A percentile compares a stretch with the other conserved stretches of the same genome.
Evolutionary conservation across 2,113 vertebrate genomes (phyloP).

Genomic region (Mirza zaza): DNA sequence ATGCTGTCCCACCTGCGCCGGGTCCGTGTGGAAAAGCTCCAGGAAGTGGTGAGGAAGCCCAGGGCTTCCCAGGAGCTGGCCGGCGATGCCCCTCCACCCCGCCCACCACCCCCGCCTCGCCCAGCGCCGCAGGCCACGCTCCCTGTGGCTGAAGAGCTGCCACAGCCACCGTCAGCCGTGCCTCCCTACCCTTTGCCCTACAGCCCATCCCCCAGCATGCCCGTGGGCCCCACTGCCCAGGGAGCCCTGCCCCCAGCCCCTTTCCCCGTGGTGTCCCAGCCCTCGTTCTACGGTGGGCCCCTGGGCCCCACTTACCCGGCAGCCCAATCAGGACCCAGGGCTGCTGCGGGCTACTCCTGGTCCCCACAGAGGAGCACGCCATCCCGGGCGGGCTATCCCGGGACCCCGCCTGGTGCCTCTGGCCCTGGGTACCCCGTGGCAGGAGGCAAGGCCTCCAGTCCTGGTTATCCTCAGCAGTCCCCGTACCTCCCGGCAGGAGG

Average conservation of each 20-base stretch:
- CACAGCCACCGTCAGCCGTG: slow-evolving; percentile 53
- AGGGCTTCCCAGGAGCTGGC: slow-evolving; percentile 40
- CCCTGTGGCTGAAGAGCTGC: neutral
- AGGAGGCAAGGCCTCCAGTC: slow-evolving; percentile 52
- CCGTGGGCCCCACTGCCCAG: slow-evolving; percentile 61
- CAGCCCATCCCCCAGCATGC: slow-evolving; percentile 73
- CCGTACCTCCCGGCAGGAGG: slow-evolving; percentile 63
- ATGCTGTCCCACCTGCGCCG: slow-evolving; percentile 91
- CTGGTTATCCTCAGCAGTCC: slow-evolving; percentile 71
- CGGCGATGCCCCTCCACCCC: neutral
- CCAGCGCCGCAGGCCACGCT: slow-evolving; percentile 34
- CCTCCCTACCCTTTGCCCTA: slow-evolving; percentile 83
- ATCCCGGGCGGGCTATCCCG: slow-evolving; percentile 52
- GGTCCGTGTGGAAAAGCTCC: slow-evolving; percentile 94
- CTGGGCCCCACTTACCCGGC: slow-evolving; percentile 29
- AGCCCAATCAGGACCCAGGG: neutral
- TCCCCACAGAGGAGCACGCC: slow-evolving; percentile 78
- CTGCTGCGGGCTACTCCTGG: slow-evolving; percentile 65
- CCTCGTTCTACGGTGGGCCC: slow-evolving; percentile 51
- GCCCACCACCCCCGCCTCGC: slow-evolving; percentile 68
- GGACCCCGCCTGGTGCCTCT: slow-evolving; percentile 21
- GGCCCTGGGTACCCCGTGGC: slow-evolving; percentile 69
- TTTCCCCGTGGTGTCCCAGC: slow-evolving; percentile 77
- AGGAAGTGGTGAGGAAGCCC: slow-evolving; percentile 87
- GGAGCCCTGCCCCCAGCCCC: slow-evolving; percentile 74